Evolutionary conservation across 2,888 invertebrate species (phyloP).

Genomic region (Drosophila engyochracea): DNA sequence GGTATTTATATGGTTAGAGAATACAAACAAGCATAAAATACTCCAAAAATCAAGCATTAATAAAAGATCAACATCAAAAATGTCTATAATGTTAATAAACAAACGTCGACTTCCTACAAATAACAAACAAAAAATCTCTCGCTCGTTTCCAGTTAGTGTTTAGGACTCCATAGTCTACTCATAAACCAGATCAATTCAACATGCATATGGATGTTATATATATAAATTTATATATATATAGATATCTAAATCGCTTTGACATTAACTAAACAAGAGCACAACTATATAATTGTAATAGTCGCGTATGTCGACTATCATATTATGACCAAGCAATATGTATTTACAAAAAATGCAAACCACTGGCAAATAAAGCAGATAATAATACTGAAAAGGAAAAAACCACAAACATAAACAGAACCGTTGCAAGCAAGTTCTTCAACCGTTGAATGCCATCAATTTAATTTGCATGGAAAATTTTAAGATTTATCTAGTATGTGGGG

Average conservation of each 20-base stretch:
- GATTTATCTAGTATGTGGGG: slow-evolving; percentile 5
- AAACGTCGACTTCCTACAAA: slow-evolving; percentile 57
- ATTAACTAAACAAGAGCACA: slow-evolving; percentile 36
- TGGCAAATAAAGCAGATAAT: neutral
- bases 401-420: neutral
- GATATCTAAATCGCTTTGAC: slow-evolving; percentile 24
- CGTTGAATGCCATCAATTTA: neutral
- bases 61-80: slow-evolving; percentile 17
- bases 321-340: slow-evolving; percentile 27
- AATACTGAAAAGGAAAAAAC: neutral
- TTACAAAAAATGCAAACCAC: neutral
- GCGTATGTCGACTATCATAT: slow-evolving; percentile 28
- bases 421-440: slow-evolving; percentile 9
- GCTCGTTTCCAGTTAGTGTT: slow-evolving; percentile 36
- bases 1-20: slow-evolving; percentile 68
- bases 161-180: slow-evolving; percentile 18
- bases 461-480: slow-evolving; percentile 5
- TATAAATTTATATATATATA: neutral
- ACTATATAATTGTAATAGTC: slow-evolving; percentile 32
- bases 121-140: slow-evolving; percentile 25
- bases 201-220: slow-evolving; percentile 13
- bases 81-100: slow-evolving; percentile 24
- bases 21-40: slow-evolving; percentile 26
- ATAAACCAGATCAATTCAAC: slow-evolving; percentile 10
- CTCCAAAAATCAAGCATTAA: slow-evolving; percentile 19